Conservation (phyloP, 2,888 invertebrate species). For the Platycnemis pennipes region DNA sequence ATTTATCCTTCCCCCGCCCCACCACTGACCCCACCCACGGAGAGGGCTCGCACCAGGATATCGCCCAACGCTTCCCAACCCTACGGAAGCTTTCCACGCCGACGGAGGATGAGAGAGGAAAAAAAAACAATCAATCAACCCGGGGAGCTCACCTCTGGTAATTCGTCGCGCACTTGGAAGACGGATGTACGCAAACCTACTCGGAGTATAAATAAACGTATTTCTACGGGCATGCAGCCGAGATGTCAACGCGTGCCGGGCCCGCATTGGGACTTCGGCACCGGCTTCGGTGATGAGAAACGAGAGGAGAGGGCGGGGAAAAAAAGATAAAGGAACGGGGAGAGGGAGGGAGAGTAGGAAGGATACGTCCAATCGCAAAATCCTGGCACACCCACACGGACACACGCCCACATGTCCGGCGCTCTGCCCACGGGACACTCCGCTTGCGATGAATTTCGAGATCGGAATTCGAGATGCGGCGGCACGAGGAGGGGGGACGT, state of each 20-base stretch:
- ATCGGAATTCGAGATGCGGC: conserved; percentile 62
- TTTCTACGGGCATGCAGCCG: neutral
- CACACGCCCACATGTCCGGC: conserved; percentile 24
- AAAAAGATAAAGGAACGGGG: neutral
- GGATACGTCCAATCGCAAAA: conserved; percentile 47
- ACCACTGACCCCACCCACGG: neutral
- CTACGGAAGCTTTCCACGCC: neutral
- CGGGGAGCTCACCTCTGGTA: neutral
- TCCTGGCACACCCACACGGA: neutral
- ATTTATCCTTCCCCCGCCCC: neutral
- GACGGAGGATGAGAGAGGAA: no score
- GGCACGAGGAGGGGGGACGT: neutral
- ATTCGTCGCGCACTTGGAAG: neutral
- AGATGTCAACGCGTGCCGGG: neutral
- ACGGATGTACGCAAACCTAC: neutral
- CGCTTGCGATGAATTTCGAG: conserved; percentile 60
- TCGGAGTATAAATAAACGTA: neutral
- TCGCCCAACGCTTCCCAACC: neutral
- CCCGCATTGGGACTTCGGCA: neutral
- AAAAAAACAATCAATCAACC: conserved; percentile 56
- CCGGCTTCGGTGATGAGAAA: neutral
- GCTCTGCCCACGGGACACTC: conserved; percentile 66
- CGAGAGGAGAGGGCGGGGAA: neutral
- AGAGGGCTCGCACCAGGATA: neutral
- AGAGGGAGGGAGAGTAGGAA: neutral